Evolutionary conservation across 2,888 invertebrate species (phyloP), one percentile per base, ranked within the genome.

Genomic region (Halictus ligatus): DNA sequence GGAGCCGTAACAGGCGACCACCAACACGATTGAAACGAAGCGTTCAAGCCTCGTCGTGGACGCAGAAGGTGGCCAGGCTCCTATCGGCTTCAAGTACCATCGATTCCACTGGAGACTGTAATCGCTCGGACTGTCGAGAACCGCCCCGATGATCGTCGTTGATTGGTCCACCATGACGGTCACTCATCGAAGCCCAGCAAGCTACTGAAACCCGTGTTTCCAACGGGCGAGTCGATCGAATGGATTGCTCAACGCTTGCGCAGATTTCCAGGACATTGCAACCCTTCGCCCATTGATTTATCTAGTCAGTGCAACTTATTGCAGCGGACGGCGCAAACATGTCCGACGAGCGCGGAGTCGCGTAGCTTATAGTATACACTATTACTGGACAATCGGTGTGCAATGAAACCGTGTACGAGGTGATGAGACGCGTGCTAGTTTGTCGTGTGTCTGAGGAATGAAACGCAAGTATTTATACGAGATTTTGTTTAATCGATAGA

Each of bases 101-200:
- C 91, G 89, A 74, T 86, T 89, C 18, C 90, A 67, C 15, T 86
- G 84, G 0, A 92, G 64, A 35, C 87, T 90, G 40, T 87, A 89
- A 0, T 90, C 86, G 13, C 78, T 81, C 29, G 87, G 76, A 10
- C 10, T 12, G 1, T 69, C 18, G 6, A 48, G 8, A 0, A 48
- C 5, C 29, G 18, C 1, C 64, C 64, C 64, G 29, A 25, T 15
- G 60, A 83, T 77, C 40, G 73, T 75, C 69, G 40, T 40, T 21
- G 64, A 64, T 64, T 64, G 64, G 64, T 29, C 29, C 18, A 29
- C 18, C 64, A 64, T 64, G 64, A 29, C 15, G 64, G 18, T 29
- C 29, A 18, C n/a, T 54, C 64, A 29, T 73, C 15, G 60, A 50
- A 60, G 43, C 40, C 25, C n/a, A 18, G 2, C 75, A 48, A 71